Base-by-base conservation (phyloP, 1,140 invertebrate species). In the Cydia strobilella region DNA sequence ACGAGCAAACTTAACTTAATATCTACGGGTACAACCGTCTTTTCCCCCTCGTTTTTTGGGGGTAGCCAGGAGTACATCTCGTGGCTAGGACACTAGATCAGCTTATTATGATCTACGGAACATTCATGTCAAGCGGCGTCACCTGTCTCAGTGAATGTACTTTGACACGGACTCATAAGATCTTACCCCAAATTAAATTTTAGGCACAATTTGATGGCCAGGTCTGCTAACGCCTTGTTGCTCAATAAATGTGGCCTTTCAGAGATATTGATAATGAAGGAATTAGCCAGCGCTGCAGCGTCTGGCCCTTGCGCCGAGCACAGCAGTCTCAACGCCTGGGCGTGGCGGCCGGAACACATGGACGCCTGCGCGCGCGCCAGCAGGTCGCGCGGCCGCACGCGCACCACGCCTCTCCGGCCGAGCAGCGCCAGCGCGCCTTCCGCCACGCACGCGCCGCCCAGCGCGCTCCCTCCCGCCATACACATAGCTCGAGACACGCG, bases 351-450 rank as follows among this genome's bases (percentile, higher is more conserved):
- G 82, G 95, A 95, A 3, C 80, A 42, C 18, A 90, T 72, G 59
- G 89, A 85, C 0, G 87, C 86, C 75, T 85, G 82, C 0, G 87
- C 85, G 25, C 90, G 80, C 0, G 87, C 80, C 0, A 89, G 77
- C 84, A 92, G 95, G 95, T 85, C 96, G 90, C 76, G 97, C 85
- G 82, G 97, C 87, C 88, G 98, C 96, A 81, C 95, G 95, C 97
- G 98, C 97, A 12, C 96, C 95, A 84, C 98, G 92, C 81, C 99
- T 94, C 75, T 95, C 0, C 96, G 96, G 0, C 98, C 98, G 27
- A 99, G 92, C 1, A 99, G 83, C 73, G 98, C 94, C 12, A 99
- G 88, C 80, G 98, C 96, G 69, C 96, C 96, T 51, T 96, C 96
- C 77, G 96, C 95, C 72, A 96, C 96, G 74, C 97, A 95, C 20